These are phyloP conservation scores for Rutpela maculata DNA, from an alignment of 2,888 invertebrate species.

Conservation along the genomic window DNA sequence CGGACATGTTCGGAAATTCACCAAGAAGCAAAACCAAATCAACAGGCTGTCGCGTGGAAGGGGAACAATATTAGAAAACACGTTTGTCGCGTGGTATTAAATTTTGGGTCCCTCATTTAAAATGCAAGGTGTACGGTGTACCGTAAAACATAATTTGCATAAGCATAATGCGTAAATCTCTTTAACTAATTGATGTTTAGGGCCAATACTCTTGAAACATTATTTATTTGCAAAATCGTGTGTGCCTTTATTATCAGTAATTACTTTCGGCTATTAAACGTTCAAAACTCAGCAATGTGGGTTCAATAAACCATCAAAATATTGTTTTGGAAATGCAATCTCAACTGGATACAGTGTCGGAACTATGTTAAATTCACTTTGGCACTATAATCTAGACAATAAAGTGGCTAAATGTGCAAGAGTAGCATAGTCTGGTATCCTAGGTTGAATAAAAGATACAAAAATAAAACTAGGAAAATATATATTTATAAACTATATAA, in stretches of 20 bases:
- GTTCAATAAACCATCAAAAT: neutral
- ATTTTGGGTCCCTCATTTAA: neutral
- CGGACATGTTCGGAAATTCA: neutral
- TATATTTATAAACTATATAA: conserved; percentile 10
- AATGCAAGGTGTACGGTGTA: neutral
- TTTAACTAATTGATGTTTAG: neutral
- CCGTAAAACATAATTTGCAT: neutral
- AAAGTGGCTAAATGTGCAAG: no score
- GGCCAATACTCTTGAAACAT: no score
- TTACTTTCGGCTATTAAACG: no score
- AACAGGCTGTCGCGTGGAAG: neutral
- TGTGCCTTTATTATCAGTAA: no score
- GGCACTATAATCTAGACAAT: no score
- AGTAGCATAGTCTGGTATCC: no score
- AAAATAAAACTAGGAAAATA: neutral
- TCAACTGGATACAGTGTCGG: neutral
- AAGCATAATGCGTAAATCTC: neutral
- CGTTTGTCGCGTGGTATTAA: neutral
- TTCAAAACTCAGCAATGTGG: neutral
- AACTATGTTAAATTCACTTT: neutral
- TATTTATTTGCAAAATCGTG: no score
- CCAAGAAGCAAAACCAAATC: neutral
- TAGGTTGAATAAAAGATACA: neutral
- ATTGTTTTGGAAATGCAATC: neutral
- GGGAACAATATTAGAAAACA: neutral